These are phyloP conservation scores for Caenorhabditis inopinata DNA, from an alignment of 1,140 invertebrate genomes.

Conservation along the genomic window DNA sequence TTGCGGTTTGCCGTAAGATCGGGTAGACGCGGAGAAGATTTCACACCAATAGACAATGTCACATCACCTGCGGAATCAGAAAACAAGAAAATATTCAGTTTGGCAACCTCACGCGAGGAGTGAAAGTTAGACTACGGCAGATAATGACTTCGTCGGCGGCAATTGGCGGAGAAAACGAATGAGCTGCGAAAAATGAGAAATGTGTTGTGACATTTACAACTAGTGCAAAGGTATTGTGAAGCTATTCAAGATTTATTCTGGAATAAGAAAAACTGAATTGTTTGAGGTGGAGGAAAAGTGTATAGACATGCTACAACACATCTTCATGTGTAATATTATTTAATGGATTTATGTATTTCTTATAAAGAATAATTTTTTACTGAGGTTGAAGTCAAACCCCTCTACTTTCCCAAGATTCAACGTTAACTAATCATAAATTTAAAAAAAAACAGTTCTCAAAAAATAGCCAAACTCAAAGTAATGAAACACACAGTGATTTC, in stretches of 20 bases:
- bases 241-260: background rate
- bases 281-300: background rate
- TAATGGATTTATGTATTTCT: too few relatives aligned
- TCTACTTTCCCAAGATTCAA: too few relatives aligned
- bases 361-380: too few relatives aligned
- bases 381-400: too few relatives aligned
- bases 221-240: too few relatives aligned
- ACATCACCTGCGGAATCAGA: background rate
- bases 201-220: background rate
- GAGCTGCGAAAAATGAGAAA: background rate
- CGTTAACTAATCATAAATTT: too few relatives aligned
- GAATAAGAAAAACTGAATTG: background rate
- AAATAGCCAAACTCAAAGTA: too few relatives aligned
- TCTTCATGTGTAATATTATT: too few relatives aligned
- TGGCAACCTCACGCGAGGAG: background rate
- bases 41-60: background rate
- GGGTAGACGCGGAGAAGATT: background rate
- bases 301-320: too few relatives aligned
- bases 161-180: background rate
- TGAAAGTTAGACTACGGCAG: conserved; percentile 5
- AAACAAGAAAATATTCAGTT: conserved; percentile 28
- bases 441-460: too few relatives aligned
- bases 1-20: background rate
- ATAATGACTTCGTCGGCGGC: background rate
- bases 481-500: too few relatives aligned